A percentile compares a stretch with the other conserved stretches of the same genome.
phyloP scores from a whole-genome alignment of 2,888 invertebrate genomes.

The Metellina segmentata region DNA sequence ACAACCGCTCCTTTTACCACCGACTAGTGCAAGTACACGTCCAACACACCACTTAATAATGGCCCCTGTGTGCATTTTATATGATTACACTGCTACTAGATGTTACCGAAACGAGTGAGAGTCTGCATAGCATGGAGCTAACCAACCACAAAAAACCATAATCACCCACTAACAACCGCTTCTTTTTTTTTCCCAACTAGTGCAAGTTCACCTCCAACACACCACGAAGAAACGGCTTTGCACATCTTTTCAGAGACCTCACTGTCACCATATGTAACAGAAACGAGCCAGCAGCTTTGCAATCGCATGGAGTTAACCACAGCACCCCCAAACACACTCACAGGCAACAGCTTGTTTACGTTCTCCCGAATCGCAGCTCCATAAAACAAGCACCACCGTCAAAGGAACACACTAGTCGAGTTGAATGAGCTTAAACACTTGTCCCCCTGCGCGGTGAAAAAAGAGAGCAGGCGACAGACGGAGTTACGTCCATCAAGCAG shows the following conservation, averaged over 20 bases:
- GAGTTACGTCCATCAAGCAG: slow-evolving; percentile 19
- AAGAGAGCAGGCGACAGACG: slow-evolving; percentile 21
- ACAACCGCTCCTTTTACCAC: too few relatives aligned
- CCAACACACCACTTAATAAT: too few relatives aligned
- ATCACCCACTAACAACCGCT: too few relatives aligned
- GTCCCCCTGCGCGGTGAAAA: neutral
- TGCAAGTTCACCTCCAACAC: too few relatives aligned
- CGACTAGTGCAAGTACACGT: too few relatives aligned
- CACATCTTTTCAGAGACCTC: neutral
- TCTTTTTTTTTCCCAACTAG: too few relatives aligned
- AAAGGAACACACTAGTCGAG: slow-evolving; percentile 17
- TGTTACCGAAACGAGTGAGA: too few relatives aligned
- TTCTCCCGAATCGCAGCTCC: neutral
- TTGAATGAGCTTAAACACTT: slow-evolving; percentile 21
- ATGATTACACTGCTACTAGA: too few relatives aligned
- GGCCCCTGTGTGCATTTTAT: too few relatives aligned
- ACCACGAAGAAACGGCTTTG: too few relatives aligned
- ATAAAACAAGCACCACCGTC: neutral
- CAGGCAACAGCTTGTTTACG: neutral
- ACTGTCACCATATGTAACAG: neutral
- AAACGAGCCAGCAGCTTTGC: neutral
- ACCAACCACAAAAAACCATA: too few relatives aligned
- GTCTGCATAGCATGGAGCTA: too few relatives aligned
- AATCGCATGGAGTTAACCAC: neutral
- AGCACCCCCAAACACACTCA: neutral